A percentile compares a stretch with the other conserved stretches of the same genome.
Conservation (phyloP, 2,113 vertebrate species). For the Sapajus apella region DNA sequence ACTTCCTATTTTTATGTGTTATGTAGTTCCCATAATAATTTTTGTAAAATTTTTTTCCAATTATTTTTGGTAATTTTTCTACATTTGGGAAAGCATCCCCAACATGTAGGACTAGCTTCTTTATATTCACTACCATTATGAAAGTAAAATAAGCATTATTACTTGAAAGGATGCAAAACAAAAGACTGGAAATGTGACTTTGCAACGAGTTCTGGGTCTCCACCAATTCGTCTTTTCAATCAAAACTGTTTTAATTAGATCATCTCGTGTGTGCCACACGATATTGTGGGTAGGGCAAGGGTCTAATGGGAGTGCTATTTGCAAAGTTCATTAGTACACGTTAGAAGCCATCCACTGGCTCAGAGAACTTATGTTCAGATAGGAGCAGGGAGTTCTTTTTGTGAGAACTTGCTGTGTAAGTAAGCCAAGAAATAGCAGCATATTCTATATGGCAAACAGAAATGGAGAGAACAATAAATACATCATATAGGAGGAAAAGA, state of each 20-base stretch:
- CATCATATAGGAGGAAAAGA: neutral
- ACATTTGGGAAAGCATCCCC: neutral
- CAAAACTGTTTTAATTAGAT: neutral
- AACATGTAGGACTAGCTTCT: neutral
- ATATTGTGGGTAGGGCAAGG: neutral
- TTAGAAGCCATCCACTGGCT: neutral
- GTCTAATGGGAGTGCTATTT: neutral
- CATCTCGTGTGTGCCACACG: neutral
- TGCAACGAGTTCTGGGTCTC: neutral
- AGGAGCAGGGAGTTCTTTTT: neutral
- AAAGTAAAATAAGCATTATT: neutral
- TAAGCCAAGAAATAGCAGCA: neutral
- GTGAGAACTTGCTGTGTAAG: conserved; percentile 4
- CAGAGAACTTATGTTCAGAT: neutral
- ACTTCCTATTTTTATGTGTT: neutral
- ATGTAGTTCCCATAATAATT: neutral
- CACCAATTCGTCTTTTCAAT: neutral
- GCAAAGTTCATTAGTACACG: neutral
- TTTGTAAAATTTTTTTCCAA: neutral
- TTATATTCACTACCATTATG: neutral
- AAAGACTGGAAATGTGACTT: neutral
- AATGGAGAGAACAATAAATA: neutral
- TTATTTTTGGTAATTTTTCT: neutral
- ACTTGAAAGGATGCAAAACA: neutral
- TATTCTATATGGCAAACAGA: neutral